Conservation (phyloP, 2,797 vertebrate species). For the Pseudomugil tenellus region DNA sequence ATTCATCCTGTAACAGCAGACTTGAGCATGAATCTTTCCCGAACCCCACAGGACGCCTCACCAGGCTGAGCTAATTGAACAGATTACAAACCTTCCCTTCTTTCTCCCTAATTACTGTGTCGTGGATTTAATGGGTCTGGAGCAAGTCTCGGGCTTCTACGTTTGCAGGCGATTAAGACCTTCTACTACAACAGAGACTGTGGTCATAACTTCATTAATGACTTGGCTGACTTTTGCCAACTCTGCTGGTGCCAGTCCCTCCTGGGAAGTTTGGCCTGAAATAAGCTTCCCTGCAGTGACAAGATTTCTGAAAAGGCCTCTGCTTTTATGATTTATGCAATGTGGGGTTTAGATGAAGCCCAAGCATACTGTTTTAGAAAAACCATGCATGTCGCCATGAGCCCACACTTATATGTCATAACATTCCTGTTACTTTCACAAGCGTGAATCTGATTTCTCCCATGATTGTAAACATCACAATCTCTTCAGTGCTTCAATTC, state of each 20-base stretch:
- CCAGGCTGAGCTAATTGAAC: slow-evolving; percentile 66
- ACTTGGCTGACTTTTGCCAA: slow-evolving; percentile 66
- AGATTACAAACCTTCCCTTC: slow-evolving; percentile 70
- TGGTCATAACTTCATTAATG: slow-evolving; percentile 74
- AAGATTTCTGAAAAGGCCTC: slow-evolving; percentile 14
- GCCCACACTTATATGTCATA: slow-evolving; percentile 19
- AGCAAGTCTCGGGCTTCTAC: slow-evolving; percentile 55
- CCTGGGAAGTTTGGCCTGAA: slow-evolving; percentile 27
- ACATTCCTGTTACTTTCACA: slow-evolving; percentile 51
- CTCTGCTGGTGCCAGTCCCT: slow-evolving; percentile 38
- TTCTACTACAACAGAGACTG: slow-evolving; percentile 54
- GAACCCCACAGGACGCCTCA: slow-evolving; percentile 59
- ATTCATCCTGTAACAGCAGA: slow-evolving; percentile 43
- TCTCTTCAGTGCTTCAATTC: slow-evolving; percentile 36
- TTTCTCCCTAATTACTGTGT: slow-evolving; percentile 69
- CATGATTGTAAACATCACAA: slow-evolving; percentile 39
- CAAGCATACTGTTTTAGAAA: slow-evolving; percentile 29
- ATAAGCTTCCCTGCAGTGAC: slow-evolving; percentile 25
- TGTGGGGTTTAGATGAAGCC: slow-evolving; percentile 19
- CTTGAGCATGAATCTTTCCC: slow-evolving; percentile 50
- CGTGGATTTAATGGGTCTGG: slow-evolving; percentile 64
- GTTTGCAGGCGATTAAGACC: slow-evolving; percentile 64
- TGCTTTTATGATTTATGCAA: not conserved
- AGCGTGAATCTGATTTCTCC: slow-evolving; percentile 44
- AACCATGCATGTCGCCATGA: slow-evolving; percentile 27